Conservation (phyloP, 2,888 invertebrate genomes). For the Griposia aprilina region DNA sequence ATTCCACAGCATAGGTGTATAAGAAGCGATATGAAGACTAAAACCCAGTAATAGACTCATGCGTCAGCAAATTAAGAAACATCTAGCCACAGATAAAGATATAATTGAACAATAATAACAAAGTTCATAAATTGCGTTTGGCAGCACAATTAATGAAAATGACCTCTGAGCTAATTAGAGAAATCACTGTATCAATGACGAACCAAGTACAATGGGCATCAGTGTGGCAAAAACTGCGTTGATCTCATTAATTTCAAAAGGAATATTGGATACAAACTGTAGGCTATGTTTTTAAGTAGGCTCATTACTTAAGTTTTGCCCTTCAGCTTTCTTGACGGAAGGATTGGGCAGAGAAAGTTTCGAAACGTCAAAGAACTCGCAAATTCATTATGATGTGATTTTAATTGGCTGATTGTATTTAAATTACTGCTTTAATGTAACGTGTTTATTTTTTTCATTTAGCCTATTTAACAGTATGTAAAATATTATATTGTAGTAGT, state of each 20-base stretch:
- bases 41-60: slow-evolving; percentile 14
- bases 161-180: slow-evolving; percentile 82
- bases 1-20: too few relatives aligned
- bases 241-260: slow-evolving; percentile 72
- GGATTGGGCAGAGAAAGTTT: slow-evolving; percentile 76
- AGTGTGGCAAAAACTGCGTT: slow-evolving; percentile 73
- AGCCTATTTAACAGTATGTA: slow-evolving; percentile 24
- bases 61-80: slow-evolving; percentile 16
- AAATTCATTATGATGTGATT: slow-evolving; percentile 75
- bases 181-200: slow-evolving; percentile 86
- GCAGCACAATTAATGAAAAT: slow-evolving; percentile 58
- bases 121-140: slow-evolving; percentile 41
- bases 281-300: slow-evolving; percentile 17
- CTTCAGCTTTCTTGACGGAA: slow-evolving; percentile 58
- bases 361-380: slow-evolving; percentile 65
- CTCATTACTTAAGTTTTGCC: slow-evolving; percentile 35
- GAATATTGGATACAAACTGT: slow-evolving; percentile 53
- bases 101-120: not conserved
- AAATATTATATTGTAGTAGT: not conserved
- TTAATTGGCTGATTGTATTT: slow-evolving; percentile 76
- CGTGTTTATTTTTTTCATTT: slow-evolving; percentile 52
- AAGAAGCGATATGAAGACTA: not conserved
- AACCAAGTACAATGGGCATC: slow-evolving; percentile 71
- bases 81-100: not conserved
- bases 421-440: slow-evolving; percentile 66